Base-by-base conservation (phyloP, 1,140 invertebrate species). In the Daktulosphaira vitifoliae region DNA sequence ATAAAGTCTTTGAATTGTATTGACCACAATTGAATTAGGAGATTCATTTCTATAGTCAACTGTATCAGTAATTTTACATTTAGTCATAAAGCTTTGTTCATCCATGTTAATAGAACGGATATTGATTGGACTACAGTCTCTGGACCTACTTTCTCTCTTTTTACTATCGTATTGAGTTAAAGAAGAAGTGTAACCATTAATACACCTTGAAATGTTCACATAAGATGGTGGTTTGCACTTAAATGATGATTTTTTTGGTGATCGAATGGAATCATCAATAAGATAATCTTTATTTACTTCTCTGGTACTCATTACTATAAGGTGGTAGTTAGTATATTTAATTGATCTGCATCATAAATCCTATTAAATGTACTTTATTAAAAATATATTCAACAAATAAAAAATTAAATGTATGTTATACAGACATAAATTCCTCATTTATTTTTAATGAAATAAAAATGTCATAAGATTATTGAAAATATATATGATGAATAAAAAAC, bases 161-260 rank as follows among this genome's bases (percentile, higher is more conserved):
- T 62, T 62, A 16, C 56, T 62, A 48, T 62, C 56, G 56, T 62
- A 62, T 15, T 62, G 56, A 1, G 56, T 62, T 33, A 62, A 33
- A 18, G 56, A 62, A 29, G 56, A 62, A 20, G 56, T 62, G 29
- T 62, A 62, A 18, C 56, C 56, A 62, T 62, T 62, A 26, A 62
- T 62, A 46, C 38, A 62, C 44, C 56, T 62, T 23, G 56, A 62
- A 46, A 62, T 62, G 25, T 62, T 62, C 6, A 62, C 56, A 33
- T 62, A 62, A 15, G 56, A 62, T 46, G 56, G 56, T 9, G 56
- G 23, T 18, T 62, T 62, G 20, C 44, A 22, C 25, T 48, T 62
- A 16, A 18, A 62, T 4, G 56, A 42, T 33, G 56, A 23, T 13
- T 62, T 62, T 62, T 62, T 62, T 26, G 39, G 16, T 0, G 18